A percentile compares a stretch with the other conserved stretches of the same genome.
Conservation (phyloP, 2,113 vertebrate species). For the Ochotona curzoniae region DNA sequence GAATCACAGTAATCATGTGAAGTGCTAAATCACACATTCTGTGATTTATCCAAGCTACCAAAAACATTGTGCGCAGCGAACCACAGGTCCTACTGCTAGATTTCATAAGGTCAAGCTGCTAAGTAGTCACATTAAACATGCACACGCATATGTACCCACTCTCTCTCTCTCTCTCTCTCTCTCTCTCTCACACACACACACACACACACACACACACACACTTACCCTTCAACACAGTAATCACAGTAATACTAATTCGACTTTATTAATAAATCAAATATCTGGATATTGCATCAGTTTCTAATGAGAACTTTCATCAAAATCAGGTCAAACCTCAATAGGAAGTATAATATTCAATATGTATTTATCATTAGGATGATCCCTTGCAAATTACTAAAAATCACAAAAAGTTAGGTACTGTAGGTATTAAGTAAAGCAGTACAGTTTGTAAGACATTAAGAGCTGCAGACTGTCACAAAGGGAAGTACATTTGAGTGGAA, state of each 20-base stretch:
- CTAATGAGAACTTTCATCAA: conserved; percentile 21
- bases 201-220: not conserved
- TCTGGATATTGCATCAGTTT: conserved; percentile 18
- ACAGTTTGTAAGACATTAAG: not conserved
- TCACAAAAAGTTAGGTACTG: not conserved
- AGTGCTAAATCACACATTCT: conserved; percentile 70
- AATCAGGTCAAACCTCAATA: not conserved
- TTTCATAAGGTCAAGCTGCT: conserved; percentile 33
- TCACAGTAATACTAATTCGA: not conserved
- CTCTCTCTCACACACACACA: not conserved
- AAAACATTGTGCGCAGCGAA: not conserved
- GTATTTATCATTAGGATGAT: not conserved
- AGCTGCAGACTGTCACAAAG: not conserved
- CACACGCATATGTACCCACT: too few relatives aligned
- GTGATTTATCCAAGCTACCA: conserved; percentile 50
- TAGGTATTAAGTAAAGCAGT: not conserved
- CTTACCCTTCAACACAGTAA: not conserved
- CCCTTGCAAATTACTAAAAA: not conserved
- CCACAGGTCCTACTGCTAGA: not conserved
- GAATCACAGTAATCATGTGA: conserved; percentile 71
- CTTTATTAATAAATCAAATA: not conserved
- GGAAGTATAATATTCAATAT: not conserved
- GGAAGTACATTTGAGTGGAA: not conserved
- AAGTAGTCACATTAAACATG: not conserved
- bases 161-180: too few relatives aligned